A percentile compares a stretch with the other conserved stretches of the same genome.
phyloP scores from a whole-genome alignment of 1,140 invertebrate genomes.

The Cyclargus thomasi region DNA sequence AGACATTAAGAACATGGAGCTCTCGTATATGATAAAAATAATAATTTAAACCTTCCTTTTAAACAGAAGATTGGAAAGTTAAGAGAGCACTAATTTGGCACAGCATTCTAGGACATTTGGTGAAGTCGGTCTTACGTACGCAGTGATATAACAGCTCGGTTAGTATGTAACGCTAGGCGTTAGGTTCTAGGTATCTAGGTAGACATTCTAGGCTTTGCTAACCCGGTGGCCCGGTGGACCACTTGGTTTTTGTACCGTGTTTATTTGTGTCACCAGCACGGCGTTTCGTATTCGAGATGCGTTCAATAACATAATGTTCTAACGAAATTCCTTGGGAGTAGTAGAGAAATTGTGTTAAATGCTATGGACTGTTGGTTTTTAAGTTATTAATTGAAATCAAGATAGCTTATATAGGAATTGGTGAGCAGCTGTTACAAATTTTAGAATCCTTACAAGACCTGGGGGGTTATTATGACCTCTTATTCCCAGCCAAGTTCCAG shows the following conservation, averaged over 20 bases:
- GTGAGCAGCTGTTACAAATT: too few relatives aligned
- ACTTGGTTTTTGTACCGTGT: not conserved
- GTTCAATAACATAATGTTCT: not conserved
- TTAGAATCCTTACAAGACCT: too few relatives aligned
- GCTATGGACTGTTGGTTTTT: too few relatives aligned
- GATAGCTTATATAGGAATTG: too few relatives aligned
- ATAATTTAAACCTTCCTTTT: too few relatives aligned
- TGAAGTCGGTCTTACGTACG: not conserved
- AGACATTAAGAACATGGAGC: too few relatives aligned
- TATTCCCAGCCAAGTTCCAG: too few relatives aligned
- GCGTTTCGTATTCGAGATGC: not conserved
- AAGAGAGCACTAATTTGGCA: not conserved
- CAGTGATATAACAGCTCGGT: not conserved
- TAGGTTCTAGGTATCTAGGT: slow-evolving; percentile 14
- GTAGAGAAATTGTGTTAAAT: too few relatives aligned
- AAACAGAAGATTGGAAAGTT: too few relatives aligned
- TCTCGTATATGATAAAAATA: too few relatives aligned
- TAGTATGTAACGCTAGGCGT: slow-evolving; percentile 4
- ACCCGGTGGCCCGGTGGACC: not conserved
- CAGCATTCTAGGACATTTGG: not conserved
- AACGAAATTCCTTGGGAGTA: not conserved
- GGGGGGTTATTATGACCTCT: too few relatives aligned
- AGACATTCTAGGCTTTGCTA: slow-evolving; percentile 2
- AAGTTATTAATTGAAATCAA: too few relatives aligned
- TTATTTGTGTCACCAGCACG: not conserved